Evolutionary conservation across 2,113 vertebrate genomes (phyloP), one percentile per base, ranked within the genome.

Genomic region (Oenanthe oenanthe): DNA sequence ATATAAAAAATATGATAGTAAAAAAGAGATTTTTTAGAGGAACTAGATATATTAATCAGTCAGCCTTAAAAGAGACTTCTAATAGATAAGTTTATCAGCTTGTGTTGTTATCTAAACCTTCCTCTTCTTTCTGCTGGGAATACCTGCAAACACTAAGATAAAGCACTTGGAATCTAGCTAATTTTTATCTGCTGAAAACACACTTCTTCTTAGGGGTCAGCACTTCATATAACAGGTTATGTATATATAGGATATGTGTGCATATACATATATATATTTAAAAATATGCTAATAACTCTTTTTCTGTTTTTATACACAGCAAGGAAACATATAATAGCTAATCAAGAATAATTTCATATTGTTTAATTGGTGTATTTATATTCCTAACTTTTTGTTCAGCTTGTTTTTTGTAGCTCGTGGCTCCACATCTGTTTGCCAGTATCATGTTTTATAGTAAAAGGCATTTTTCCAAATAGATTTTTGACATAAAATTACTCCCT

Each of bases 171-270:
- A 81, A 70, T 31, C 16, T 17, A 58, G 29, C 16, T 92, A 56
- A 63, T 73, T 88, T 92, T 95, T 92, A 93, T 73, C 88, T 90
- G 26, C 42, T 63, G 51, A 50, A 93, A 91, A 45, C 87, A 89
- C 12, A 15, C 5, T 26, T 50, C 13, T 68, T 77, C 43, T 79
- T 73, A 67, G 7, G 22, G 24, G 38, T 25, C 72, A 91, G 21
- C 1, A 8, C 12, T 68, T 79, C 40, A 38, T 72, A 9, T 47
- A 83, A 32, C 6, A 71, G 14, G 3, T 51, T 60, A 67, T 50
- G 20, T 14, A 22, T 31, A 38, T 53, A 31, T 12, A 16, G 9
- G 2, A 7, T 68, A 13, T 9, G 3, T 60, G 12, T 42, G 3
- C 28, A 4, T 21, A 24, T 10, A 15, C 25, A 20, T 21, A 24